Base-by-base conservation (phyloP, 2,797 vertebrate genomes). In the Thunnus albacares region DNA sequence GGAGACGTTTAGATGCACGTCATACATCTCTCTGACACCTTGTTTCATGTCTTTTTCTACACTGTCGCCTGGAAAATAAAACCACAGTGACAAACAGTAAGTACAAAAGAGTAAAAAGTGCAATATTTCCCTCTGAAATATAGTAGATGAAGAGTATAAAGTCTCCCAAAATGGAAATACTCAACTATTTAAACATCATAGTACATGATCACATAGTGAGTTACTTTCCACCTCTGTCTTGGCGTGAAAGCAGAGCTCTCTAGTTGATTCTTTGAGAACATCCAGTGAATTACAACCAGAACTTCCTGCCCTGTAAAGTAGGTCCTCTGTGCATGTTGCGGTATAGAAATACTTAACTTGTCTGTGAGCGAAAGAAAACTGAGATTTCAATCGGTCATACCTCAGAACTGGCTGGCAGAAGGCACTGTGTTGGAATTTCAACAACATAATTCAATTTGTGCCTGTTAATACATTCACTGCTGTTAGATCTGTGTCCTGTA, bases 371-470 rank as follows among this genome's bases (percentile, higher is more conserved):
- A 87, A 79, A 1, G 43, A 84, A 79, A 85, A 81, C 58, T 57
- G 30, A 85, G 71, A 85, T 87, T 87, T 82, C 47, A 88, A 57
- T 89, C 58, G 4, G 77, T 81, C 55, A 75, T 66, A 87, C 81
- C 83, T 80, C 79, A 84, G 67, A 77, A 64, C 33, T 33, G 49
- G 33, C 69, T 81, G 85, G 71, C 69, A 77, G 51, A 35, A 82
- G 8, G 7, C 71, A 26, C 14, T 18, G 24, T 51, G 43, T 61
- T 81, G 56, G 80, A 93, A 89, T 89, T 71, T 87, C 78, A 85
- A 71, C 74, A 79, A 79, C 73, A 82, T 95, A 87, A 94, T 90
- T 93, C 55, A 92, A 93, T 95, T 94, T 95, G 81, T 77, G 87
- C 79, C 81, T 68, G 81, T 93, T 93, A 93, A 93, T 94, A 85